Base-by-base conservation (phyloP, 1,140 invertebrate genomes). In the Aporrectodea caliginosa region DNA sequence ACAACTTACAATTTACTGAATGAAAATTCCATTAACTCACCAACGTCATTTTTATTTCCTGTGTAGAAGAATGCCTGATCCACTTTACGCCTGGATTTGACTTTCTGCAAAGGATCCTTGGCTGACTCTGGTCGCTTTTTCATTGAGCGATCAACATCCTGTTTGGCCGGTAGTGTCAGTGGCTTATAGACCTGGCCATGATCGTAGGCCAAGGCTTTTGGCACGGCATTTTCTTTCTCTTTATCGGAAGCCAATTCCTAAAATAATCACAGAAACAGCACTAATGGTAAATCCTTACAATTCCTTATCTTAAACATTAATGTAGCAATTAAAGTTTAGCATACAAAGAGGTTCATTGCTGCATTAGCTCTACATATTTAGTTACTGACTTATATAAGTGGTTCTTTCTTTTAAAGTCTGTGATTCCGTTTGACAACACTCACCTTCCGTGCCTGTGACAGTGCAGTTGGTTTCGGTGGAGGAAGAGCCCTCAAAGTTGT, bases 61-160 rank as follows among this genome's bases (percentile, higher is more conserved):
- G 86, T 71, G 82, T 87, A 88, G 80, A 87, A 87, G 74, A 83
- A 84, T 16, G 83, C 74, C 16, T 83, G 82, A 35, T 81, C 43
- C 16, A 35, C 31, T 74, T 75, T 79, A n/a, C 14, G 31, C 0
- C 79, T 72, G 16, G 31, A 80, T 68, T 81, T 83, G 16, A 86
- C 84, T 74, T 82, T 81, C 35, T 83, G 83, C 84, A 87, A 84
- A 16, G 86, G 85, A 82, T 86, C 85, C 76, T 83, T 84, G 33
- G 84, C 84, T 73, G 86, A 84, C 16, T 77, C 34, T 27, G 71
- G 71, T 31, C 72, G 70, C 6, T 27, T 72, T 6, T 12, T 58
- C 43, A 58, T 22, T n/a, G n/a, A n/a, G n/a, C n/a, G n/a, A n/a
- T n/a, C 43, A 22, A 6, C 43, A 58, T 58, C 22, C 43, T 58